Base-by-base conservation (phyloP, 2,113 vertebrate species). In the Megaceryle torquata region DNA sequence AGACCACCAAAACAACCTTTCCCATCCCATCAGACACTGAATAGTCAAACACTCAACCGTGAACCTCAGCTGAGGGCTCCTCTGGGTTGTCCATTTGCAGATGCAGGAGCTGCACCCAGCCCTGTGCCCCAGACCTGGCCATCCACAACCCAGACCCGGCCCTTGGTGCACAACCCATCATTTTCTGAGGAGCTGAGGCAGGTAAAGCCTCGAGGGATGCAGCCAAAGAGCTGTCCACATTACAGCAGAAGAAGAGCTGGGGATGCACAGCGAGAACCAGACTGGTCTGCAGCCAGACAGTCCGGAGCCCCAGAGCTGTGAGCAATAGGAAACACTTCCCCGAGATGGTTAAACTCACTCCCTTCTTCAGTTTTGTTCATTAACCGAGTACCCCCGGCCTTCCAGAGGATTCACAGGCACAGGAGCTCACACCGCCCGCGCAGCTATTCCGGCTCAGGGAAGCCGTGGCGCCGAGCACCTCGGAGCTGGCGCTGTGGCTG, bases 121-220 rank as follows among this genome's bases (percentile, higher is more conserved):
- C 41, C 22, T 5, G 5, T 4, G 2, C 10, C 64, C 11, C 25
- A 24, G 28, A 4, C 25, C 10, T 13, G 33, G n/a, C 51, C 7
- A 19, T 20, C 21, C 1, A 0, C 46, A 6, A 19, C 24, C 21
- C 1, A 0, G 10, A 17, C 25, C 10, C 2, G 7, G 48, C 5
- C 46, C 26, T 35, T 35, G 5, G 5, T 0, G 1, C 12, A 10
- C 25, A 59, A n/a, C 5, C 1, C 0, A 4, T 31, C 21, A 13
- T 61, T 21, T 81, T 43, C 70, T 25, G 61, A 54, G 70, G 59
- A 76, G 70, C 59, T 29, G 74, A 65, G 51, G 51, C 26, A 29
- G 70, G 24, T 12, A 22, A 35, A 88, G 67, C 75, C 39, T 37
- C 2, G 0, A 0, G 1, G 41, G 21, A 61, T 54, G 13, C 3